Evolutionary conservation across 2,113 vertebrate genomes (phyloP).

Genomic region (Maccullochella peelii): DNA sequence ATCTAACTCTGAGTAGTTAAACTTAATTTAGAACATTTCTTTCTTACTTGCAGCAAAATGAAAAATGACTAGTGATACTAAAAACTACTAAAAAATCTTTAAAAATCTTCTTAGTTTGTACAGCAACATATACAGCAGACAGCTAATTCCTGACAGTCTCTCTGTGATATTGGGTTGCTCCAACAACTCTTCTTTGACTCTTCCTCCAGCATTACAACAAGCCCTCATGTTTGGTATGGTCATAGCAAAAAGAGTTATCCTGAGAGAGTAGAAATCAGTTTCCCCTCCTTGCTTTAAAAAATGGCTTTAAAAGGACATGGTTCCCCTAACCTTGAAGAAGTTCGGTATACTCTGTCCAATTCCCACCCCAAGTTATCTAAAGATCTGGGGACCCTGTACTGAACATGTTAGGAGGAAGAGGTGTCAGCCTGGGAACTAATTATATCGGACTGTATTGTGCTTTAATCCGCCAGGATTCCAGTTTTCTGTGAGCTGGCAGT

Average conservation of each 20-base stretch:
- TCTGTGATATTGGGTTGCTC: neutral
- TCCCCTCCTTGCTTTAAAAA: neutral
- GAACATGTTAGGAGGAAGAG: neutral
- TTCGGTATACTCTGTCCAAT: neutral
- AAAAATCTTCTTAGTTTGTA: neutral
- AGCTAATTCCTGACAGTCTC: neutral
- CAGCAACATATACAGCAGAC: neutral
- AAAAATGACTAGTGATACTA: neutral
- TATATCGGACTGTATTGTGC: neutral
- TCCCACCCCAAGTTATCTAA: neutral
- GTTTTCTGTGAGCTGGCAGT: too few relatives aligned
- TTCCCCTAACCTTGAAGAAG: too few relatives aligned
- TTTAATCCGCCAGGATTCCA: neutral
- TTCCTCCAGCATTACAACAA: neutral
- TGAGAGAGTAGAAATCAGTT: neutral
- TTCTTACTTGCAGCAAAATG: neutral
- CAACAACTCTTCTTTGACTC: neutral
- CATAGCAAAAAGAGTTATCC: neutral
- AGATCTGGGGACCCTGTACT: neutral
- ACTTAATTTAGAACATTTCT: neutral
- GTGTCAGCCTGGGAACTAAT: neutral
- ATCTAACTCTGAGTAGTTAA: neutral
- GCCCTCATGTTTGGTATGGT: neutral
- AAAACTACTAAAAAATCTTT: neutral
- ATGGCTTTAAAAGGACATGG: too few relatives aligned